Conservation (phyloP, 2,797 vertebrate species). For the Pitangus sulphuratus region DNA sequence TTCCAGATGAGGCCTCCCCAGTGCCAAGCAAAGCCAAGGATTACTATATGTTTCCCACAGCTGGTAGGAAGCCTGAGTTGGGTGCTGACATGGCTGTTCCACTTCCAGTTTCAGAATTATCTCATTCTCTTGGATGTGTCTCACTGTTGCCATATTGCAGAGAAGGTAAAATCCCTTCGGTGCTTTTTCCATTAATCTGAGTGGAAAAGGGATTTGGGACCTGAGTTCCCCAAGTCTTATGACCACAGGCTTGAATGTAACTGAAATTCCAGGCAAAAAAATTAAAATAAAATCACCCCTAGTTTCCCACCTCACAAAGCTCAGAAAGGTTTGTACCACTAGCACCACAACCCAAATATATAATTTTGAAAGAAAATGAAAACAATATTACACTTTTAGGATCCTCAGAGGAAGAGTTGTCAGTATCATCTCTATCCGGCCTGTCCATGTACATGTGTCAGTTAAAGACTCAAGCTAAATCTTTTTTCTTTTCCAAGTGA, state of each 20-base stretch:
- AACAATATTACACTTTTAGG: not conserved
- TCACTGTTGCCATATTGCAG: not conserved
- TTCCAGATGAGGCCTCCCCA: not conserved
- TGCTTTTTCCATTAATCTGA: not conserved
- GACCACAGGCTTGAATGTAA: not conserved
- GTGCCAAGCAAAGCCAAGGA: not conserved
- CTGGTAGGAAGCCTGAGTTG: not conserved
- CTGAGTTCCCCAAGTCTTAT: not conserved
- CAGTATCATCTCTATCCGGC: not conserved
- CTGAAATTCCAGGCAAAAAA: not conserved
- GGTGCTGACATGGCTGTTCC: not conserved
- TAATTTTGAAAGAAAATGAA: not conserved
- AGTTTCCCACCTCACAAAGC: not conserved
- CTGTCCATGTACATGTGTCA: not conserved
- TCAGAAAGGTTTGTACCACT: not conserved
- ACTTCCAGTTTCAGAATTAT: constrained; percentile 3
- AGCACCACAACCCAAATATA: not conserved
- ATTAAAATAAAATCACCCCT: not conserved
- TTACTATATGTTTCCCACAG: not conserved
- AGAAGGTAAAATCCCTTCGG: not conserved
- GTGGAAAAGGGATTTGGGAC: not conserved
- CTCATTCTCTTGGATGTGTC: not conserved
- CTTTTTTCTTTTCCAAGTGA: not conserved
- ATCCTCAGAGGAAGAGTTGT: not conserved
- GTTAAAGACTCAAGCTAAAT: not conserved